Base-by-base conservation (phyloP, 2,797 vertebrate genomes). In the Falco biarmicus region DNA sequence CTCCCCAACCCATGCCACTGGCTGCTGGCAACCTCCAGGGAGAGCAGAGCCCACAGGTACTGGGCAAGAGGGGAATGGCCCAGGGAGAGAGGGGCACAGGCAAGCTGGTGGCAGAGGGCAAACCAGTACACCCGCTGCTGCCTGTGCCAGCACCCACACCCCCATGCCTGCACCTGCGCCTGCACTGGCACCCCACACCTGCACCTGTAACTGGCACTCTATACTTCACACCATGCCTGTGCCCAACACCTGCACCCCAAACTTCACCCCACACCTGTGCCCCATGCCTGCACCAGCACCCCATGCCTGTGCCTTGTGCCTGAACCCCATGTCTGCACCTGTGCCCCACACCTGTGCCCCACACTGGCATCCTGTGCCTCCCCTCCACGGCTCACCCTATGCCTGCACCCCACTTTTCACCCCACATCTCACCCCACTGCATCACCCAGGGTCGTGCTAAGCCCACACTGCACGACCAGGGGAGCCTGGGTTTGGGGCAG, bases 401-500 rank as follows among this genome's bases (percentile, higher is more conserved):
- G 0, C 29, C n/a, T 20, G 48, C 56, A 26, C 15, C 53, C 21
- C 39, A 32, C 6, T 6, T 25, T 16, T 41, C 60, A 61, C 51
- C 53, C 60, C 68, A 39, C 37, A 17, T 16, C 15, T 53, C 86
- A 29, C 39, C 54, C 65, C 54, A 14, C n/a, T 21, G 4, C 51
- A 6, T 17, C 26, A 57, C 50, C 57, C 84, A 7, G 19, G 15
- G n/a, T 53, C 3, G 1, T 0, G 6, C 34, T 20, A 34, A 81
- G 56, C 9, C 15, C 41, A 9, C 0, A 1, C 57, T 32, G 47
- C 11, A 2, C 64, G 34, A 45, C 19, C n/a, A 5, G 13, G 24
- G 13, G 10, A 41, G 41, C 22, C n/a, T 29, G 57, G 32, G 32
- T 29, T 7, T 0, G 2, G 32, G 57, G 43, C 12, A 20, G 56